Conservation (phyloP, 2,113 vertebrate species). For the Petromus typicus region DNA sequence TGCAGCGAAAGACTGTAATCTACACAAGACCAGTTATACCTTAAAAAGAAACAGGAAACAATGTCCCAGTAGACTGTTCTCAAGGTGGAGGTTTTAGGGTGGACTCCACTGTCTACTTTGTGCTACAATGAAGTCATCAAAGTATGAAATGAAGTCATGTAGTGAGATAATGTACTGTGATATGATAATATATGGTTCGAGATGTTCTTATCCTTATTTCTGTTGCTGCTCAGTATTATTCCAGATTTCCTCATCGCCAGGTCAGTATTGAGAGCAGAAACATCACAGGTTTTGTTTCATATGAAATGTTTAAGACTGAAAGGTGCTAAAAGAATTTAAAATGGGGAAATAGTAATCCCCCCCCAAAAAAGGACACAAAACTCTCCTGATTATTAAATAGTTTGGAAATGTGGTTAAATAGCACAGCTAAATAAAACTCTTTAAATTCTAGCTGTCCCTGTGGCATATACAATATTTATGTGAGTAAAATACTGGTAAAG, state of each 20-base stretch:
- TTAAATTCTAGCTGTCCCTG: not conserved
- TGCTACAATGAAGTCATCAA: conserved; percentile 4
- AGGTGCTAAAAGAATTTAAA: not conserved
- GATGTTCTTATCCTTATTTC: not conserved
- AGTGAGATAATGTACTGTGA: not conserved
- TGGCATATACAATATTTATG: conserved; percentile 35
- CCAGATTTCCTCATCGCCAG: not conserved
- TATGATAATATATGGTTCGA: not conserved
- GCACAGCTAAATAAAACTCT: not conserved
- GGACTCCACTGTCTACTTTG: not conserved
- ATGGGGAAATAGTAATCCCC: not conserved
- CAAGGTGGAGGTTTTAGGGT: conserved; percentile 2
- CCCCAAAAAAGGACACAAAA: not conserved
- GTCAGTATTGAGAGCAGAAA: not conserved
- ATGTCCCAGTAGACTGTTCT: not conserved
- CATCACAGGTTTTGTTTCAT: not conserved
- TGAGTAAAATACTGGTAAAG: not conserved
- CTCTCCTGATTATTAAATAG: not conserved
- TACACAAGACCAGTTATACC: not conserved
- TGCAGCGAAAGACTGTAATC: not conserved
- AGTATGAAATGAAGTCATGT: not conserved
- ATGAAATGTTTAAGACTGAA: not conserved
- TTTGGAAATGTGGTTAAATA: conserved; percentile 7
- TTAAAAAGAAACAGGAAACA: not conserved
- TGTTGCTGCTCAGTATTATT: not conserved